Evolutionary conservation across 64 coral and sea anemone species (phyloP).

Genomic region (Exaiptasia diaphana): DNA sequence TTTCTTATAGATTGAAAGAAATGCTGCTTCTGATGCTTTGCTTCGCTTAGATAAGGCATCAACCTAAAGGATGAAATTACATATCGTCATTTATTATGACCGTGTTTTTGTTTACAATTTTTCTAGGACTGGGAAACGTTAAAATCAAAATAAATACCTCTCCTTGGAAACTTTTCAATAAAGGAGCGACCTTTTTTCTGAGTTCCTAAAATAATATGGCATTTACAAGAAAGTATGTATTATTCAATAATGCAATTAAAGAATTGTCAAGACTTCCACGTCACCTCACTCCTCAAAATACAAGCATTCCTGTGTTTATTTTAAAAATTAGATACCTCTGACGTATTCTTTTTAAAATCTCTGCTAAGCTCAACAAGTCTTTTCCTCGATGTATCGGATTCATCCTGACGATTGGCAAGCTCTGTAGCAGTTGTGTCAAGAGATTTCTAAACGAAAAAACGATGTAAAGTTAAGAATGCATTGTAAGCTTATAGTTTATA

Average conservation of each 20-base stretch:
- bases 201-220: constrained; percentile 42
- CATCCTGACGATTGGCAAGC: constrained; percentile 94
- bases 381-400: constrained; percentile 89
- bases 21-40: constrained; percentile 92
- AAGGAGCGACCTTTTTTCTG: constrained; percentile 87
- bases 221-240: not conserved
- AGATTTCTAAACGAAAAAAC: constrained; percentile 65
- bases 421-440: constrained; percentile 89
- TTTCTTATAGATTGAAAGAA: constrained; percentile 96
- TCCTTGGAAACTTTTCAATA: constrained; percentile 94
- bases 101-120: no score
- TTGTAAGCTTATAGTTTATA: not conserved
- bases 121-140: not conserved
- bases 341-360: constrained; percentile 96
- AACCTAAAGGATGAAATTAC: constrained; percentile 46
- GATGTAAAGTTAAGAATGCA: not conserved
- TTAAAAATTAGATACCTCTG: constrained; percentile 94
- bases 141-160: constrained; percentile 55
- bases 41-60: constrained; percentile 96
- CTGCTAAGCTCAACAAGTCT: constrained; percentile 87
- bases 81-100: not conserved
- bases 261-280: not conserved
- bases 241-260: not conserved
- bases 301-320: no score
- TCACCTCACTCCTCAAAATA: not conserved